Base-by-base conservation (phyloP, 2,113 vertebrate species). In the Ivindomyrus marchei region DNA sequence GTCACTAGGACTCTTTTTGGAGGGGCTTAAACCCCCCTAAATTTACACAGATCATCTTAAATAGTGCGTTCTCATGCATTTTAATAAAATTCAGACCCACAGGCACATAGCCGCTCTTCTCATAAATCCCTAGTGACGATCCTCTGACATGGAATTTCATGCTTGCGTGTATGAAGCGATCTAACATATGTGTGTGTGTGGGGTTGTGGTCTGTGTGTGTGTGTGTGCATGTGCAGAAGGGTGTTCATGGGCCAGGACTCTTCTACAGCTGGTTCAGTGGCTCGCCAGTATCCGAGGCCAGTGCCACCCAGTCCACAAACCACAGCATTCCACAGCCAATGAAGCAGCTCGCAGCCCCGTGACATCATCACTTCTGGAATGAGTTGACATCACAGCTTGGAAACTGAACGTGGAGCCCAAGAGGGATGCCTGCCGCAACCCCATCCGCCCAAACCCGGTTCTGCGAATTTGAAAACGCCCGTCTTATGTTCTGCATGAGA, bases 321-420 rank as follows among this genome's bases (percentile, higher is more conserved):
- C 89, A 27, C 77, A 89, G 89, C 93, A 95, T 95, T 95, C 94
- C 94, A 92, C 91, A 90, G 92, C 94, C 92, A 94, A 94, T 94
- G 66, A 77, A 92, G 93, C 91, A 90, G 90, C 52, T 83, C n/a
- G 2, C 77, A 46, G 88, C 92, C 92, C 93, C 92, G 94, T 96
- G 93, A 95, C 94, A 94, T 95, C 95, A 94, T 91, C 36, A 91
- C 91, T 91, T 92, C 91, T 94, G 94, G 95, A 94, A 95, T 95
- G 94, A 94, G 92, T 90, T 93, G 93, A 94, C 89, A 85, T 89
- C 50, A 84, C 50, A 58, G 52, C 50, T n/a, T 31, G 53, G 77
- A 85, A 85, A 85, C 52, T 89, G 89, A 85, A 85, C 2, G n/a
- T 17, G 21, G 70, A 89, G 74, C 89, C 17, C 36, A 74, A 84